phyloP scores from a whole-genome alignment of 2,113 vertebrate genomes.

The Heliornis fulica region DNA sequence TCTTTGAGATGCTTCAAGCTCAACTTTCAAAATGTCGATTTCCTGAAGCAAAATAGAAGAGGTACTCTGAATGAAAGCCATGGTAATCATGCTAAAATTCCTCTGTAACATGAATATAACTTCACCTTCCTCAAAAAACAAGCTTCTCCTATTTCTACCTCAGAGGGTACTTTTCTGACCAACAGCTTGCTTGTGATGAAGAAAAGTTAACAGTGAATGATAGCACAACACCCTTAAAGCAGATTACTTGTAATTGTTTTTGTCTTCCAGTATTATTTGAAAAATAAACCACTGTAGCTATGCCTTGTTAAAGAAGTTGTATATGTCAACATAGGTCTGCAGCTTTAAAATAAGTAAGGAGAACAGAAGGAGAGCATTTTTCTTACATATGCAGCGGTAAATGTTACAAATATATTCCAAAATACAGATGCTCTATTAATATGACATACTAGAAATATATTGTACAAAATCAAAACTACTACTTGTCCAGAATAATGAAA shows the following conservation, averaged over 20 bases:
- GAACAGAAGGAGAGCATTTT: background rate
- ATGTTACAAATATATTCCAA: background rate
- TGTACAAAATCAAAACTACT: background rate
- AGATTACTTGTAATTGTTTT: background rate
- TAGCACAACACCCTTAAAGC: background rate
- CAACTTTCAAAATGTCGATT: conserved; percentile 80
- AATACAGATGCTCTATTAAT: background rate
- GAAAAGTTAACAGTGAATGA: background rate
- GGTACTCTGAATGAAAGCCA: background rate
- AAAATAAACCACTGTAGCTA: background rate
- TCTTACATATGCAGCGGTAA: background rate
- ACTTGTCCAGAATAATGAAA: background rate
- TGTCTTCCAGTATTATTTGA: background rate
- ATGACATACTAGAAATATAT: background rate
- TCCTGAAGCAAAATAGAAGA: conserved; percentile 72
- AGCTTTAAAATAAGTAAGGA: background rate
- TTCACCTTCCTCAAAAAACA: background rate
- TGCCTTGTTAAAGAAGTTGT: background rate
- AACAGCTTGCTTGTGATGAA: background rate
- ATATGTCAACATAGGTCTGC: background rate
- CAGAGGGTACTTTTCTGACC: background rate
- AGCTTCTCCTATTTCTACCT: background rate
- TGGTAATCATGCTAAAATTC: background rate
- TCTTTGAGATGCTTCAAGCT: conserved; percentile 87
- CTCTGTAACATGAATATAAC: background rate